phyloP scores from a whole-genome alignment of 1,140 invertebrate species.

The Aphelinus atriplicis region DNA sequence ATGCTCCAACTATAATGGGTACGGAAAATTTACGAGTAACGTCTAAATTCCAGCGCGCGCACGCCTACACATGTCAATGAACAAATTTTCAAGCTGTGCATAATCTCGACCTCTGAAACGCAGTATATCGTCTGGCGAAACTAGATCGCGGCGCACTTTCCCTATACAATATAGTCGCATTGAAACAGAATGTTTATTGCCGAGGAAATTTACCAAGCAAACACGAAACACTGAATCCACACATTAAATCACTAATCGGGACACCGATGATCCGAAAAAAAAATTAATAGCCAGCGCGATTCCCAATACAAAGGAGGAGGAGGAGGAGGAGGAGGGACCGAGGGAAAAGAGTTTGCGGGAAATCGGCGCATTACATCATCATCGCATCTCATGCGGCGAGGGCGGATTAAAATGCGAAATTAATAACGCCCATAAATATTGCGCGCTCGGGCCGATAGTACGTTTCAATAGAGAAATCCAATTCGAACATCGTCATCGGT shows the following conservation, averaged over 20 bases:
- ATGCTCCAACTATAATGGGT: too few species aligned
- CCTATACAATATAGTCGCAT: neutral
- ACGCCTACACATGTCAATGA: too few species aligned
- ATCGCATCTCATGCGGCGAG: neutral
- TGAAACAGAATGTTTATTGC: conserved; percentile 5
- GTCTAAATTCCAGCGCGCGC: too few species aligned
- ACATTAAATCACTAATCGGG: neutral
- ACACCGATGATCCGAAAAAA: neutral
- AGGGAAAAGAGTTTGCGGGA: neutral
- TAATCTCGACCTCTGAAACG: conserved; percentile 32
- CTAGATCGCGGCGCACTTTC: conserved; percentile 34
- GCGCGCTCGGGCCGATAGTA: neutral
- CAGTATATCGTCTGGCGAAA: conserved; percentile 25
- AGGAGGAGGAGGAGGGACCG: neutral
- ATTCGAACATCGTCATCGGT: too few species aligned
- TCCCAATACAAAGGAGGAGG: neutral
- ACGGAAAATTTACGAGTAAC: too few species aligned
- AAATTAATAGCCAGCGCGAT: neutral
- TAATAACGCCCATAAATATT: neutral
- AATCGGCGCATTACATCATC: conserved; percentile 8
- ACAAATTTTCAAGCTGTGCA: neutral
- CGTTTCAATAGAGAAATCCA: too few species aligned
- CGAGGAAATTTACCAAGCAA: conserved; percentile 27
- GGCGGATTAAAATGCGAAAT: neutral
- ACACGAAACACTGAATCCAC: neutral